Evolutionary conservation across 2,797 vertebrate species (phyloP), one percentile per base, ranked within the genome.

Genomic region (Pteronotus mesoamericanus): DNA sequence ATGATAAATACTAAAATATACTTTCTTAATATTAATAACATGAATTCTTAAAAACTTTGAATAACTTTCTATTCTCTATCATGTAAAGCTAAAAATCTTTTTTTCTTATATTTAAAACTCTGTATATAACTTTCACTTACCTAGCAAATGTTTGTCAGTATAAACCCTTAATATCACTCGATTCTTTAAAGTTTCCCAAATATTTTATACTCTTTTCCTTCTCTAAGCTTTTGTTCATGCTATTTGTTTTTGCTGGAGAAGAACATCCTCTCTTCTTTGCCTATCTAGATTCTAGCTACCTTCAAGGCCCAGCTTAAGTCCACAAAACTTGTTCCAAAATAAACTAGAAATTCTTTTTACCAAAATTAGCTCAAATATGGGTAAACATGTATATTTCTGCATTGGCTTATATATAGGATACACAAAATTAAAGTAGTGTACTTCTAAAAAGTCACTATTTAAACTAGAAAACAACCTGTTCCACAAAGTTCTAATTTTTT

Each of bases 331-430:
- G 57, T 84, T 86, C 75, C 21, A 83, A 95, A 71, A 91, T 84
- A 84, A 94, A 69, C 51, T 39, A 89, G 22, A 94, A 89, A 80
- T 85, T 87, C 37, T 89, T 91, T 95, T 95, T 34, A 93, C 12
- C 37, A 90, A 78, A 92, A 94, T 48, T 85, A 96, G 59, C 51
- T 94, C 71, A 96, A 89, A 95, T 89, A 44, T 88, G 24, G 57
- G 74, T 82, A 94, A 71, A 71, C 48, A 79, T 6, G 14, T 48
- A 4, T 89, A 39, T 48, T 86, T 93, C 34, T 92, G 24, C 26
- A 55, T 21, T 92, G 59, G 91, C 14, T 66, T 74, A 71, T n/a
- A 77, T 14, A 44, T 12, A 69, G 72, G 14, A 7, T 39, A 71
- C 14, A 86, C 26, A 83, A 88, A 96, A 14, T 79, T 87, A 46